Evolutionary conservation across 2,888 invertebrate genomes (phyloP), one percentile per base, ranked within the genome.

Genomic region (Zygaena filipendulae): DNA sequence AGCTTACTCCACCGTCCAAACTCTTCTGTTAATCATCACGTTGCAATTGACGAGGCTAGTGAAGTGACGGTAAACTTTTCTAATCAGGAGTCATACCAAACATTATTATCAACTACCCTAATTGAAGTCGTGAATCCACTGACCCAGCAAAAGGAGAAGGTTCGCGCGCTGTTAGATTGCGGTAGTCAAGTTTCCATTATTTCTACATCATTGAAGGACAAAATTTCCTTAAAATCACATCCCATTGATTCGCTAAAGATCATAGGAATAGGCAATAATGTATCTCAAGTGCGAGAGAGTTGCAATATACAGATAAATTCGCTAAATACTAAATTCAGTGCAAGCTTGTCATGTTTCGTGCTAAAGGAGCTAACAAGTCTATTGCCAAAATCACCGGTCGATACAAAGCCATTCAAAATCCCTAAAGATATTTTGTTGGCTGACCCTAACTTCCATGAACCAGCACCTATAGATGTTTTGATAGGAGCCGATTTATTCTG

Each of bases 141-240:
- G 0, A 34, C 23, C n/a, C 11, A 29, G 5, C 23, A 35, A 29
- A 26, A 25, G 21, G 13, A n/a, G 5, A 28, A 23, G n/a, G 41
- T 37, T 29, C 34, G 34, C 2, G 34, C 33, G 9, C 21, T 38
- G 6, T 21, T 40, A 16, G 42, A 40, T 11, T 36, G 39, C 14
- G 44, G 44, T 2, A 42, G 41, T 13, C 39, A 45, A 19, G 37
- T 37, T 4, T 32, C 38, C 5, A 42, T 45, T 31, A 40, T 43
- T 3, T 27, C 34, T 10, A 22, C 33, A 26, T 22, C 25, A 1
- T 19, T 42, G 14, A 29, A 35, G 20, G 3, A 33, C 5, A 36
- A 32, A 22, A 9, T 42, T 9, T 11, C 13, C 4, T 10, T 42
- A 23, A 32, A 33, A 3, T 31, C 33, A n/a, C 23, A 5, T 8